These are phyloP conservation scores for Meriones psammophilus DNA, from an alignment of 2,797 vertebrate genomes.

Conservation along the genomic window DNA sequence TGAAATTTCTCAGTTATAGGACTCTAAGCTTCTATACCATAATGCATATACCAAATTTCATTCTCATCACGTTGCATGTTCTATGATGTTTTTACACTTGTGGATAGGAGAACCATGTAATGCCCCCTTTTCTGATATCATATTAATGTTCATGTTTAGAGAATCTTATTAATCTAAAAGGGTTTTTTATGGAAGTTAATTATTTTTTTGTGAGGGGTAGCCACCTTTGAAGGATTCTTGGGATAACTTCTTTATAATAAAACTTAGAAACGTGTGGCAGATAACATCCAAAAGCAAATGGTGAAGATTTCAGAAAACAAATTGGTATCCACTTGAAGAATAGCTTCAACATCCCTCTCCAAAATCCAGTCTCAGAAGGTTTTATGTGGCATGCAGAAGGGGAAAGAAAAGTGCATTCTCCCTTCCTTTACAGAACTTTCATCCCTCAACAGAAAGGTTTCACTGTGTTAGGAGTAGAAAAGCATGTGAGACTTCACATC, in stretches of 20 bases:
- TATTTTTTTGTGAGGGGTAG: background rate
- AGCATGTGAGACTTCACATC: background rate
- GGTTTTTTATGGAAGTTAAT: background rate
- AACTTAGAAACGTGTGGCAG: background rate
- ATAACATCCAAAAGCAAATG: background rate
- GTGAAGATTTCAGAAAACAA: background rate
- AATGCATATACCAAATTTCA: background rate
- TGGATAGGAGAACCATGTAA: background rate
- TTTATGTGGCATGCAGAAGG: background rate
- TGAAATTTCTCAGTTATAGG: background rate
- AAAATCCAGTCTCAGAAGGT: background rate
- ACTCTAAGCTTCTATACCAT: background rate
- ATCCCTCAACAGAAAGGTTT: background rate
- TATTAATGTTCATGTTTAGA: slow-evolving; percentile 16
- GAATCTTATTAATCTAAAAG: background rate
- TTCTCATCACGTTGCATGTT: background rate
- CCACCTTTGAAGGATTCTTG: background rate
- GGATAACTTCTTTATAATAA: background rate
- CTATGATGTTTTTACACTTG: background rate
- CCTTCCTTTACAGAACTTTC: background rate
- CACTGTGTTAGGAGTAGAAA: background rate
- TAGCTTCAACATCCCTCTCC: background rate
- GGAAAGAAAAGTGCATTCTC: background rate
- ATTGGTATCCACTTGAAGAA: background rate
- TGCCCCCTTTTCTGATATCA: background rate